Evolutionary conservation across 2,888 invertebrate species (phyloP), one percentile per base, ranked within the genome.

Genomic region (Phyllotreta cruciferae): DNA sequence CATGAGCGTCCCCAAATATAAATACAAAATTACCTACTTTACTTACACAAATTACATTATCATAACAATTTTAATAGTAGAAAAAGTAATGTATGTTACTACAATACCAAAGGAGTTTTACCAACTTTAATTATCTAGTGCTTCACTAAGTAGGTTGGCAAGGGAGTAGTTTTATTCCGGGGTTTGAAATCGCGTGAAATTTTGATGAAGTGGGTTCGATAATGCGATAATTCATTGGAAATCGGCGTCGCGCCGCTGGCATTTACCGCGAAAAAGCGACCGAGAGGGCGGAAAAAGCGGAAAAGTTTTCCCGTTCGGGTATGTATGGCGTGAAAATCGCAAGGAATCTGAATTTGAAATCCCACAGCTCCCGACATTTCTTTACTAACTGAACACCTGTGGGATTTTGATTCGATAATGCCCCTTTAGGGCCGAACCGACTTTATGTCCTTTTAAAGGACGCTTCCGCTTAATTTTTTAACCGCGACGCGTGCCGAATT

Each of bases 351-450:
- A 62, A 62, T 56, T 62, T 52, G 50, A 56, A 62, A 50, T 62
- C 34, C 50, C 62, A 36, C 24, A 36, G 50, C 50, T 39, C 50
- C 44, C 37, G 52, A 49, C 62, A 56, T 50, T 62, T 56, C 56
- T 56, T 56, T 56, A 38, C 44, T 42, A 45, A 62, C 56, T 50
- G 56, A 62, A 62, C 62, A 62, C 62, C 62, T 62, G 62, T 62
- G 62, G 56, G 56, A 62, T 56, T 44, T 50, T 56, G 50, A 37
- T 62, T 56, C 50, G 50, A 62, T 56, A 56, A 56, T 56, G 47
- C 47, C 56, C 38, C 47, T 47, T 38, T 38, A 56, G 56, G 39
- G 14, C 47, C 13, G 36, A 36, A 45, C 37, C 44, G 45, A 45
- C 42, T 24, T 24, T 24, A 24, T 24, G 45, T 35, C 45, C 45